These are phyloP conservation scores for Caenorhabditis sulstoni DNA, from an alignment of 2,888 invertebrate species.

Conservation along the genomic window DNA sequence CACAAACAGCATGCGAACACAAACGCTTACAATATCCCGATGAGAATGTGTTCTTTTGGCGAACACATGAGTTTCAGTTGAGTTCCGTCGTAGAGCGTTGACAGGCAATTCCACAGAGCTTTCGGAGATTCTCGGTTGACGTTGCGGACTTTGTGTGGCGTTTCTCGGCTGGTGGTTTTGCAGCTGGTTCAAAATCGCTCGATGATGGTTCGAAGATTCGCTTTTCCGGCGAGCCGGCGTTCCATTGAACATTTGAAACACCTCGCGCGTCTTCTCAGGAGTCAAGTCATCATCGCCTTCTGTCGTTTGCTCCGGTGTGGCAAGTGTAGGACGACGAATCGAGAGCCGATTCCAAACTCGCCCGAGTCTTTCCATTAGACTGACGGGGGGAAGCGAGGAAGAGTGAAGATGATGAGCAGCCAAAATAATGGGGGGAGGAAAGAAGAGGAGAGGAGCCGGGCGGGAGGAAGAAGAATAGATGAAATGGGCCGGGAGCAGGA, in stretches of 20 bases:
- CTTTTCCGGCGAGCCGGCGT: slow-evolving; percentile 41
- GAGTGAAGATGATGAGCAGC: slow-evolving; percentile 27
- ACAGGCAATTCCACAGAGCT: slow-evolving; percentile 32
- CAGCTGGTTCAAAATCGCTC: slow-evolving; percentile 42
- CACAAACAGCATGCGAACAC: slow-evolving; percentile 39
- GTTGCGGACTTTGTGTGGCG: slow-evolving; percentile 41
- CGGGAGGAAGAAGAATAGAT: slow-evolving; percentile 32
- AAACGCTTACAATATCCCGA: slow-evolving; percentile 56
- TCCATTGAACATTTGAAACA: slow-evolving; percentile 70
- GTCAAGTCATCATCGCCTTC: slow-evolving; percentile 55
- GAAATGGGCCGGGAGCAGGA: slow-evolving; percentile 38
- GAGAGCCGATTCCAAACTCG: slow-evolving; percentile 68
- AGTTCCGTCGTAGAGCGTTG: slow-evolving; percentile 38
- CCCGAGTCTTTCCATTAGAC: slow-evolving; percentile 63
- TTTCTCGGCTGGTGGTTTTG: slow-evolving; percentile 49
- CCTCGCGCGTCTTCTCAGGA: slow-evolving; percentile 66
- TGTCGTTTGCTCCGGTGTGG: slow-evolving; percentile 23
- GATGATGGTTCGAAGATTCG: slow-evolving; percentile 32
- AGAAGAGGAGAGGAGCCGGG: slow-evolving; percentile 17
- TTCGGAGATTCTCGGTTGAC: slow-evolving; percentile 42
- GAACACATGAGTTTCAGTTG: slow-evolving; percentile 53
- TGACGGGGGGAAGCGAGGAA: too few species aligned
- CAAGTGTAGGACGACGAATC: slow-evolving; percentile 53
- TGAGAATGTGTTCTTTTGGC: slow-evolving; percentile 25
- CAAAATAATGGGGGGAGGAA: slow-evolving; percentile 33